phyloP scores from a whole-genome alignment of 2,113 vertebrate species.

The Mobula birostris region DNA sequence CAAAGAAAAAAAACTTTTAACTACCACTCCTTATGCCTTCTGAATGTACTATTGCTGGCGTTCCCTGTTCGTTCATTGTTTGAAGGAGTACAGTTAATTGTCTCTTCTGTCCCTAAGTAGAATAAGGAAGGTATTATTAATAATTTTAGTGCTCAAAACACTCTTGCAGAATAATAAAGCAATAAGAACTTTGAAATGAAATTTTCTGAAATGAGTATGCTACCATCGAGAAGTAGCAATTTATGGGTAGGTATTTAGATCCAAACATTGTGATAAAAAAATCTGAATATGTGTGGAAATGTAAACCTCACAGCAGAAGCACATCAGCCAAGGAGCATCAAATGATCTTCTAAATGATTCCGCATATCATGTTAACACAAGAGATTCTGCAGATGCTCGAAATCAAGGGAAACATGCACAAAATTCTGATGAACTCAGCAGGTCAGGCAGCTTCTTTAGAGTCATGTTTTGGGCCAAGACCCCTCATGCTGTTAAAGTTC shows the following conservation, averaged over 20 bases:
- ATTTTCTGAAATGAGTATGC: background rate
- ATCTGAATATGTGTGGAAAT: background rate
- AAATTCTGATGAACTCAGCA: no score
- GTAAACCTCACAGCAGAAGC: background rate
- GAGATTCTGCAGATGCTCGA: no score
- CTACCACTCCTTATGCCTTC: background rate
- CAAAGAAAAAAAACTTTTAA: background rate
- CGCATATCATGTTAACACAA: background rate
- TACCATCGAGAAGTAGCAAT: background rate
- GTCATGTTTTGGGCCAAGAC: no score
- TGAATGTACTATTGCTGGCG: background rate
- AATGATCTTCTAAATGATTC: background rate
- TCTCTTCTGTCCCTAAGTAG: background rate
- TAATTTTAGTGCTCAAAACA: background rate
- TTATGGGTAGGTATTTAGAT: background rate
- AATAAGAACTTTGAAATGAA: background rate
- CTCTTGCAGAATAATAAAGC: background rate
- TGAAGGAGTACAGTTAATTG: background rate
- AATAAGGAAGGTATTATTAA: background rate
- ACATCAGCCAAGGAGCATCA: background rate
- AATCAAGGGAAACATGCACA: no score
- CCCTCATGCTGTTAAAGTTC: no score
- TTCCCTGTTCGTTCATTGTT: background rate
- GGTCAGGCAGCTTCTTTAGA: no score
- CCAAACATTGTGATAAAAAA: background rate